Evolutionary conservation across 2,888 invertebrate species (phyloP), one percentile per base, ranked within the genome.

Genomic region (Habroteleia sp.): DNA sequence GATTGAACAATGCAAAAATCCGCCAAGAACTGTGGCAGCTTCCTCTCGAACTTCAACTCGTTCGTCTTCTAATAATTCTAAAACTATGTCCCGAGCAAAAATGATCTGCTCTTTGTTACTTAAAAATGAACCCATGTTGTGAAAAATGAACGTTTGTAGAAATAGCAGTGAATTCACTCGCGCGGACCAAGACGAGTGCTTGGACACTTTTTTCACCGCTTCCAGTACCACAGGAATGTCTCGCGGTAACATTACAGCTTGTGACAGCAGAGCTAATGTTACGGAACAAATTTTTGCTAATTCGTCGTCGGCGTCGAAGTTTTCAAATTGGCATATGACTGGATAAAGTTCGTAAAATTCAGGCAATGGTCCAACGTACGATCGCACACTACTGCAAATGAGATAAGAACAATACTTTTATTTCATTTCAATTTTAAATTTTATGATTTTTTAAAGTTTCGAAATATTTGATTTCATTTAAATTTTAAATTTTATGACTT

Each of bases 1-100:
- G 79, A 95, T 95, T 58, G 93, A 92, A 86, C 96, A 96, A 87
- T 97, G 97, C 83, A 97, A 91, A 65, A 97, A 89, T 2, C 97
- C 97, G 50, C 96, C 94, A 6, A 98, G 90, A 6, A 96, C 93
- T 82, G 94, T 93, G 0, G 94, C 93, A 1, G 97, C 96, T 78
- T 93, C 92, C 85, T 95, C 93, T 58, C 97, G 91, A 6, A 97
- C 97, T 90, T 96, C 95, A 0, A 94, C 90, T 77, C 94, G 90
- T 7, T 92, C 89, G 85, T 96, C 95, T 78, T 92, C 91, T 86
- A 96, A 89, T 7, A 94, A 89, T 41, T 88, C 88, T 46, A 96
- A 87, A 5, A 96, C 93, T 78, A 94, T 90, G 3, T 91, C 89
- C 87, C 93, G 91, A 0, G 93, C 91, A 54, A 89, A 86, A n/a